Evolutionary conservation across 1,140 invertebrate genomes (phyloP).

Genomic region (Saccostrea cuccullata): DNA sequence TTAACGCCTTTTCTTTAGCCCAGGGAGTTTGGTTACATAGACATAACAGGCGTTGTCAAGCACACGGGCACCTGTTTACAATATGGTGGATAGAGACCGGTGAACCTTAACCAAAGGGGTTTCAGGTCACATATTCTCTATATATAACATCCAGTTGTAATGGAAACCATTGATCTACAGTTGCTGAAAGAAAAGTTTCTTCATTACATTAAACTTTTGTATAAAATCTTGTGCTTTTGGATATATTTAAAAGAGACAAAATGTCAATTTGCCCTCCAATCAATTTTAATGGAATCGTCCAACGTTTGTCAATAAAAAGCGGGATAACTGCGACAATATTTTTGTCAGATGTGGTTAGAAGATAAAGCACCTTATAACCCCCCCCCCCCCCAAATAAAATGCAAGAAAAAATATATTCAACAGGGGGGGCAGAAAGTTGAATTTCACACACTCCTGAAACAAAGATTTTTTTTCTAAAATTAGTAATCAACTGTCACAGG

Average conservation of each 20-base stretch:
- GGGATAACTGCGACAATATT: neutral
- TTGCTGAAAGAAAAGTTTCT: neutral
- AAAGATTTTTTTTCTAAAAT: too few species aligned
- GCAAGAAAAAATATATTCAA: too few species aligned
- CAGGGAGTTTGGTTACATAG: neutral
- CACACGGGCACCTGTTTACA: conserved; percentile 44
- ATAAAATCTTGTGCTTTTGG: too few species aligned
- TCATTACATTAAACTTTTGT: neutral
- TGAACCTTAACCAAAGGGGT: neutral
- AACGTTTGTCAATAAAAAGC: conserved; percentile 13
- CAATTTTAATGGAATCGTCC: conserved; percentile 10
- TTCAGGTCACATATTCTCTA: neutral
- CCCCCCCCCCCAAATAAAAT: too few species aligned
- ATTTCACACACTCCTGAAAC: too few species aligned
- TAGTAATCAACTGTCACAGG: too few species aligned
- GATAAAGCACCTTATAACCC: too few species aligned
- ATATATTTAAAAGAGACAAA: too few species aligned
- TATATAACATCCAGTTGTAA: neutral
- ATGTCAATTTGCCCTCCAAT: neutral
- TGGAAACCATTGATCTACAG: neutral
- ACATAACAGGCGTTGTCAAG: conserved; percentile 52
- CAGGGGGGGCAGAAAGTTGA: too few species aligned
- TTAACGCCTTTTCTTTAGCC: conserved; percentile 23
- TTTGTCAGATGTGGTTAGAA: too few species aligned
- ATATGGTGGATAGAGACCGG: conserved; percentile 52